Conservation (phyloP, 2,797 vertebrate species). For the Hydrocynus forskahlii region DNA sequence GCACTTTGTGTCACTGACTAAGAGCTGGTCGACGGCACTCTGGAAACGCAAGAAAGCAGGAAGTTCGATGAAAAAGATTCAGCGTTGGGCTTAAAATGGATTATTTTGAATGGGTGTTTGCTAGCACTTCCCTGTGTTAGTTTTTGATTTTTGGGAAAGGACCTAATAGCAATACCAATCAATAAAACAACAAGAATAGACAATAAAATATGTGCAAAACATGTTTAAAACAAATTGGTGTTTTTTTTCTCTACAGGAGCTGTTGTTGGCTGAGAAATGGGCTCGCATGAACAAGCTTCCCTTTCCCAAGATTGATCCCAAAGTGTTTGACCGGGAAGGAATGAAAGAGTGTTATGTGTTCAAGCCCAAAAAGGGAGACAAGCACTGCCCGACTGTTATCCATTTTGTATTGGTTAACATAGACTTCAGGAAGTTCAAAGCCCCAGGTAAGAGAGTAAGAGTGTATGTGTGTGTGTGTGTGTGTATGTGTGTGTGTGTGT, state of each 20-base stretch:
- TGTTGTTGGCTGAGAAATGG: slow-evolving; percentile 97
- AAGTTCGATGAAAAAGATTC: background rate
- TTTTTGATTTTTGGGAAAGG: background rate
- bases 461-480: background rate
- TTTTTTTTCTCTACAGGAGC: slow-evolving; percentile 80
- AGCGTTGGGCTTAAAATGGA: background rate
- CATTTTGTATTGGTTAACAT: slow-evolving; percentile 98
- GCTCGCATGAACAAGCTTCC: slow-evolving; percentile 97
- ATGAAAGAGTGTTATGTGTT: slow-evolving; percentile 97
- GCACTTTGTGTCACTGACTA: background rate
- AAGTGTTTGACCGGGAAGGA: slow-evolving; percentile 95
- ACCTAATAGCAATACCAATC: background rate
- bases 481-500: no score
- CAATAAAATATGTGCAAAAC: background rate
- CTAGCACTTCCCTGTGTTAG: background rate
- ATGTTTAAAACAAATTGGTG: background rate
- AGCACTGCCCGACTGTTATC: slow-evolving; percentile 93
- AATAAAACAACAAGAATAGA: background rate
- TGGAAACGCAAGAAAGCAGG: background rate
- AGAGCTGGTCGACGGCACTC: background rate
- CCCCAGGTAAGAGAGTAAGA: slow-evolving; percentile 82
- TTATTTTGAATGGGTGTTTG: background rate
- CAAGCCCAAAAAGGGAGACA: slow-evolving; percentile 91
- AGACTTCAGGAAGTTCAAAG: slow-evolving; percentile 91
- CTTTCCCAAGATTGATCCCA: slow-evolving; percentile 96